phyloP scores from a whole-genome alignment of 2,113 vertebrate species.

The Pseudonaja textilis region DNA sequence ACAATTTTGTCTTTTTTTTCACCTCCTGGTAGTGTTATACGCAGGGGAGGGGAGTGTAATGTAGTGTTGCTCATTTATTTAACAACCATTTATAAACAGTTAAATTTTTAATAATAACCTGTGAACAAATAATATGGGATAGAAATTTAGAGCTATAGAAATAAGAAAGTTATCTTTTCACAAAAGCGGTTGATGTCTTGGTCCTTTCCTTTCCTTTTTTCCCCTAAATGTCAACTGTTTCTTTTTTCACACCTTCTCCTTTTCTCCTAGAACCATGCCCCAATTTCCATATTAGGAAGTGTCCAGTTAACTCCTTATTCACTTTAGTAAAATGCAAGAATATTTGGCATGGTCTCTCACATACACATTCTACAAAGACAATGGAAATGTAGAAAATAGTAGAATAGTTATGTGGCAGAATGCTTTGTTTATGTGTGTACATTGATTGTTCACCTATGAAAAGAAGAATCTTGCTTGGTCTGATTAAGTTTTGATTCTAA shows the following conservation, averaged over 20 bases:
- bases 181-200: not conserved
- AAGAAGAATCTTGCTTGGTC: not conserved
- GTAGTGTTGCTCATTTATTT: not conserved
- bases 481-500: not conserved
- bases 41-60: not conserved
- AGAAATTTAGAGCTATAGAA: not conserved
- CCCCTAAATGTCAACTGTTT: not conserved
- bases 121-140: not conserved
- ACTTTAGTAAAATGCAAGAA: not conserved
- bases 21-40: not conserved
- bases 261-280: not conserved
- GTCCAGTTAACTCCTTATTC: not conserved
- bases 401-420: not conserved
- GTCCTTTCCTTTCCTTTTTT: not conserved
- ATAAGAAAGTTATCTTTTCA: not conserved
- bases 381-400: not conserved
- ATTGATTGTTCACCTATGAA: not conserved
- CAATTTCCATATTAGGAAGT: not conserved
- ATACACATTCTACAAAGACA: not conserved
- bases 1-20: not conserved
- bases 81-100: not conserved
- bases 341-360: not conserved
- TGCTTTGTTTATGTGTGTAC: not conserved
- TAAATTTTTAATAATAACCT: not conserved
- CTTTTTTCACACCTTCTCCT: not conserved